These are phyloP conservation scores for Lumbricus terrestris DNA, from an alignment of 2,888 invertebrate species.

Conservation along the genomic window DNA sequence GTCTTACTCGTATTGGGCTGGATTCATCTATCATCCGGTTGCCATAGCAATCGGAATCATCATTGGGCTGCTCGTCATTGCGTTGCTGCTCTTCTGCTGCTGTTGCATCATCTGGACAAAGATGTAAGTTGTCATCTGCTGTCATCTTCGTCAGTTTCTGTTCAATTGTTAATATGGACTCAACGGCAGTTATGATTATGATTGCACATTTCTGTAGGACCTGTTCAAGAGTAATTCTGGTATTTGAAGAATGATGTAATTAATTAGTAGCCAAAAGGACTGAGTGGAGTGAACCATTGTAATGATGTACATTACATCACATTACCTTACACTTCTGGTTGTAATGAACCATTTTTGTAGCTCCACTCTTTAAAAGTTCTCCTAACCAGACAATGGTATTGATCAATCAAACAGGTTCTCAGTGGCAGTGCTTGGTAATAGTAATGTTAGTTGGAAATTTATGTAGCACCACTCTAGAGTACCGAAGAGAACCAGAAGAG, in stretches of 20 bases:
- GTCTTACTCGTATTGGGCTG: conserved; percentile 30
- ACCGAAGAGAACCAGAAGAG: too few relatives aligned
- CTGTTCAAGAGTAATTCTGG: neutral
- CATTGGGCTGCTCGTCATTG: conserved; percentile 32
- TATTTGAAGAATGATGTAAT: neutral
- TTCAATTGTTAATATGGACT: neutral
- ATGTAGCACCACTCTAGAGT: too few relatives aligned
- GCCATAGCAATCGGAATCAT: conserved; percentile 36
- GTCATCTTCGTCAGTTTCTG: neutral
- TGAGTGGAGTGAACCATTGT: neutral
- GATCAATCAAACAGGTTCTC: too few relatives aligned
- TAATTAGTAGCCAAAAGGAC: neutral
- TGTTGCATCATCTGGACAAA: conserved; percentile 29
- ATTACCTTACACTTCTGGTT: neutral
- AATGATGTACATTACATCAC: neutral
- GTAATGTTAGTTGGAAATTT: too few relatives aligned
- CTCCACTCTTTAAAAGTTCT: too few relatives aligned
- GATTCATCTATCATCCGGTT: conserved; percentile 34
- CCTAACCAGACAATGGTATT: too few relatives aligned
- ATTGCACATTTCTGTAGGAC: neutral
- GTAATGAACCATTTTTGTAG: too few relatives aligned
- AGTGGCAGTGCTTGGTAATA: too few relatives aligned
- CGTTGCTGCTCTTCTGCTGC: conserved; percentile 35
- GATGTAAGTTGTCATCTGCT: conserved; percentile 10
- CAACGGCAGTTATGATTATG: neutral